These are phyloP conservation scores for Phania funesta DNA, from an alignment of 2,888 invertebrate genomes.

Conservation along the genomic window DNA sequence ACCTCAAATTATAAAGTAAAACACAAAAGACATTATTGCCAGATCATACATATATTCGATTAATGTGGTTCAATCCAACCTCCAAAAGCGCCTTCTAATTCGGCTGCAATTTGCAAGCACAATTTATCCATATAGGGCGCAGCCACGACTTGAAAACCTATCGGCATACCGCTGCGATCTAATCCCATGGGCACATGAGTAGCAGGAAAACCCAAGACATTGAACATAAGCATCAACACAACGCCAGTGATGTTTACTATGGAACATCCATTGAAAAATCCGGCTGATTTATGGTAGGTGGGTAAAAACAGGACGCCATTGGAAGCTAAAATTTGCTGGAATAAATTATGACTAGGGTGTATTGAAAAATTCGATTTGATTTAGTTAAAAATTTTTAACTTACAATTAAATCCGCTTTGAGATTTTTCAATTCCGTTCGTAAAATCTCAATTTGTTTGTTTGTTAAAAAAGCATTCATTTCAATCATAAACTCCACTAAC, in stretches of 20 bases:
- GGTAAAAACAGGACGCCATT: conserved; percentile 89
- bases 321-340: conserved; percentile 82
- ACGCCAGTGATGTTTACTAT: conserved; percentile 80
- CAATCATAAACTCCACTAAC: conserved; percentile 73
- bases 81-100: conserved; percentile 89
- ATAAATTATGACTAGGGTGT: background rate
- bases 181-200: conserved; percentile 88
- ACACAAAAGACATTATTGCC: background rate
- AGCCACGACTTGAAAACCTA: conserved; percentile 90
- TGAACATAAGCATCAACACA: conserved; percentile 73
- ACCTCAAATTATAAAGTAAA: background rate
- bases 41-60: background rate
- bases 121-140: conserved; percentile 89
- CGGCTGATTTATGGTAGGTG: conserved; percentile 84
- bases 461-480: conserved; percentile 70
- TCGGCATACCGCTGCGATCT: conserved; percentile 84
- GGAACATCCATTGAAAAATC: conserved; percentile 84
- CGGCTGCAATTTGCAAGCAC: conserved; percentile 89
- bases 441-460: conserved; percentile 68
- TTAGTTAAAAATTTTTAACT: conserved; percentile 30
- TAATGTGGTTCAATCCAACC: conserved; percentile 87
- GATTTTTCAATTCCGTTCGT: conserved; percentile 68
- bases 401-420: conserved; percentile 72
- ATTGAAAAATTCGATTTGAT: background rate
- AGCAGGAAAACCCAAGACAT: conserved; percentile 86